Percentiles rank a stretch among this genome's conserved stretches.
Evolutionary conservation across 2,113 vertebrate genomes (phyloP).

Genomic region (Peromyscus polionotus): DNA sequence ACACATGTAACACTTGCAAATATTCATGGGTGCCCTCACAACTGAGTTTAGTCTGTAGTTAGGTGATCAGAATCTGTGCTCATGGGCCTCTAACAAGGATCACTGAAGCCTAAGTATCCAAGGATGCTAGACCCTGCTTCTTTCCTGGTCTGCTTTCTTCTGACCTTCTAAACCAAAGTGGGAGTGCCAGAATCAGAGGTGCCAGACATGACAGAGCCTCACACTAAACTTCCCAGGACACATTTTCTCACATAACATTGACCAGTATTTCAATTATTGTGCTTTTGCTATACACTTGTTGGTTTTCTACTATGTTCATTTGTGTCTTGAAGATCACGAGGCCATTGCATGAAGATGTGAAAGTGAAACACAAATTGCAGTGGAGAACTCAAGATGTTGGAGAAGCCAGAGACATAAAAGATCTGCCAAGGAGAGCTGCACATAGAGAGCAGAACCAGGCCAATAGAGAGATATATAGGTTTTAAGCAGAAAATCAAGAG

Average conservation of each 20-base stretch:
- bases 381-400: not conserved
- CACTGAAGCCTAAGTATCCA: not conserved
- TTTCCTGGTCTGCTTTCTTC: not conserved
- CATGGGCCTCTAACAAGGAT: not conserved
- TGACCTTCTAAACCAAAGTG: not conserved
- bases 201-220: not conserved
- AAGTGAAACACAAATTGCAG: not conserved
- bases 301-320: not conserved
- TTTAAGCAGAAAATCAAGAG: not conserved
- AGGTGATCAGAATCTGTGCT: not conserved
- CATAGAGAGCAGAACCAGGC: not conserved
- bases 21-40: not conserved
- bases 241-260: not conserved
- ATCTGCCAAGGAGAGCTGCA: not conserved
- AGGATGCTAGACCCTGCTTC: not conserved
- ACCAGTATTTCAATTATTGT: not conserved
- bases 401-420: not conserved
- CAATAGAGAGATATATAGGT: not conserved
- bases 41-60: not conserved
- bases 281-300: not conserved
- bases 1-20: not conserved
- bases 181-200: not conserved
- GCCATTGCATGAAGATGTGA: not conserved
- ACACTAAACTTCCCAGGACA: not conserved
- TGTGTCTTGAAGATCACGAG: not conserved